These are phyloP conservation scores for Engystomops pustulosus DNA, from an alignment of 2,113 vertebrate genomes.

Conservation along the genomic window DNA sequence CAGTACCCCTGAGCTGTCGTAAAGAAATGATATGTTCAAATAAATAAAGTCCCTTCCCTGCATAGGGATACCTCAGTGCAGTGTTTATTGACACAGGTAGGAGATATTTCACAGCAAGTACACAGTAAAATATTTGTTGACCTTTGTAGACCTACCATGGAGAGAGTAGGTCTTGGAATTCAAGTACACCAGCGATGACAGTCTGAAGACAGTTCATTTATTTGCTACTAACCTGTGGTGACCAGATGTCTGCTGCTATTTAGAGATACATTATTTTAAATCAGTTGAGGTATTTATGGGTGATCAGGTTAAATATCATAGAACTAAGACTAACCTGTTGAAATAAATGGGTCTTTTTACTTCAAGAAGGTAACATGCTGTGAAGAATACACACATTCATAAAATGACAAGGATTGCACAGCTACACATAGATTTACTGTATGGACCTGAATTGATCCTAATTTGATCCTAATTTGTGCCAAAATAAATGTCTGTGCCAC, in stretches of 20 bases:
- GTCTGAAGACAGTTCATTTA: constrained; percentile 49
- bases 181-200: constrained; percentile 52
- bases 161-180: constrained; percentile 33
- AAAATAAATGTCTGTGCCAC: too few species aligned
- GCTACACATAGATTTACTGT: too few species aligned
- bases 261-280: constrained; percentile 19
- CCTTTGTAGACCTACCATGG: constrained; percentile 46
- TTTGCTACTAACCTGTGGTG: constrained; percentile 52
- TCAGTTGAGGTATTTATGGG: background rate
- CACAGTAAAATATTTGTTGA: constrained; percentile 50
- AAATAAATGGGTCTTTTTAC: too few species aligned
- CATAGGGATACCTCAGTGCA: constrained; percentile 13
- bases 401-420: too few species aligned
- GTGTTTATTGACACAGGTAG: constrained; percentile 53
- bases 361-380: too few species aligned
- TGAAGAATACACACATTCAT: too few species aligned
- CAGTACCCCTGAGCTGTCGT: constrained; percentile 30
- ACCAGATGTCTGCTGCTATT: constrained; percentile 36
- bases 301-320: too few species aligned
- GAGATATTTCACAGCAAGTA: constrained; percentile 51
- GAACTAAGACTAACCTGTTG: too few species aligned
- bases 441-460: too few species aligned
- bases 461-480: too few species aligned
- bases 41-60: constrained; percentile 21
- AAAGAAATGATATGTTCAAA: constrained; percentile 22